Evolutionary conservation across 2,888 invertebrate genomes (phyloP).

Genomic region (Entomobrya multifasciata): DNA sequence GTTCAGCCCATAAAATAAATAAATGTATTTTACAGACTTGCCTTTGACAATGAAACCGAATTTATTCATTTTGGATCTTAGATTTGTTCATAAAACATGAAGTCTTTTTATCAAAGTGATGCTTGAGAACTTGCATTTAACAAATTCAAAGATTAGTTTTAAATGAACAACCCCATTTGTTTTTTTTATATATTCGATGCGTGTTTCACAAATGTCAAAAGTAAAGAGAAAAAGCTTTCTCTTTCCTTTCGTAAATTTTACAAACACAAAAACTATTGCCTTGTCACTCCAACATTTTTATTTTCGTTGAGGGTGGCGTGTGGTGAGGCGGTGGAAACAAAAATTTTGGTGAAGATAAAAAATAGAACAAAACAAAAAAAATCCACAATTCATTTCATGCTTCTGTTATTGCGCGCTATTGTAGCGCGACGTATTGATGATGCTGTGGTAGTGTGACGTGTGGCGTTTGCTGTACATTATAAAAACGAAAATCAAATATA

Average conservation of each 20-base stretch:
- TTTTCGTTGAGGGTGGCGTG: slow-evolving; percentile 13
- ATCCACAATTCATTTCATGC: slow-evolving; percentile 7
- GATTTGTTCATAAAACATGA: too few species aligned
- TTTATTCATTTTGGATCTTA: too few species aligned
- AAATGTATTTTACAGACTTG: not conserved
- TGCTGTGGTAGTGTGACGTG: not conserved
- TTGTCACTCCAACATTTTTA: too few species aligned
- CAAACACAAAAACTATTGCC: not conserved
- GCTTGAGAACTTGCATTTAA: not conserved
- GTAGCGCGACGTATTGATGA: slow-evolving; percentile 10
- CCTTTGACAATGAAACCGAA: too few species aligned
- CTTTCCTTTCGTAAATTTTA: not conserved
- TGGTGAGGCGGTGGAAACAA: slow-evolving; percentile 16
- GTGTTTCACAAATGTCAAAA: too few species aligned
- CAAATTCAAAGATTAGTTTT: not conserved
- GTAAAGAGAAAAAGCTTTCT: slow-evolving; percentile 20
- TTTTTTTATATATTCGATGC: too few species aligned
- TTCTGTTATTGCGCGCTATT: not conserved
- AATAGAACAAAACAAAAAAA: not conserved
- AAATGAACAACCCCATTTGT: not conserved
- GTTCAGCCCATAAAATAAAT: not conserved
- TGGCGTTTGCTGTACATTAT: too few species aligned
- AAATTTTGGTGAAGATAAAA: not conserved
- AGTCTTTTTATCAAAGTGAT: too few species aligned
- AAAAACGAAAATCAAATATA: too few species aligned